phyloP scores from a whole-genome alignment of 2,797 vertebrate species.

The Salarias fasciatus region DNA sequence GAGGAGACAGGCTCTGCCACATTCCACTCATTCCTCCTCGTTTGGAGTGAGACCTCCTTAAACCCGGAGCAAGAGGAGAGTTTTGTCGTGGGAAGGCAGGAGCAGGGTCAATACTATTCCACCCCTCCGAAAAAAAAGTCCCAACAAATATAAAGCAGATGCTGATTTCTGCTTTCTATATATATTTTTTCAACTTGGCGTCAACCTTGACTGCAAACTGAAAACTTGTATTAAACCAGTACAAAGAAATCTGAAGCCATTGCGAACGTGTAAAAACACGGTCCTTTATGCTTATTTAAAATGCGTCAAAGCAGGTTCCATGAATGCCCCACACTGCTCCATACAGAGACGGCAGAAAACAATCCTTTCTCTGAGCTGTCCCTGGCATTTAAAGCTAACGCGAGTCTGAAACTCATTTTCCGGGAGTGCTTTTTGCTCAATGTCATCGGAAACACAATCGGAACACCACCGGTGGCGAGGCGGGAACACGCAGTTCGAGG shows the following conservation, averaged over 20 bases:
- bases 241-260: no score
- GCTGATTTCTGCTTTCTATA: background rate
- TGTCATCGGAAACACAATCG: slow-evolving; percentile 33
- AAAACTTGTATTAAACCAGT: no score
- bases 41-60: slow-evolving; percentile 60
- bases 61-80: slow-evolving; percentile 27
- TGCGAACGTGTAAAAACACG: no score
- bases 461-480: slow-evolving; percentile 38
- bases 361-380: no score
- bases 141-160: background rate
- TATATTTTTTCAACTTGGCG: background rate
- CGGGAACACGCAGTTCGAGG: slow-evolving; percentile 41
- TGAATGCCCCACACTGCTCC: no score
- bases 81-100: background rate
- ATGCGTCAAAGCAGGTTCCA: no score
- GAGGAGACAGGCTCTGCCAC: slow-evolving; percentile 33
- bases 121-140: background rate
- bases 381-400: no score
- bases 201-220: no score
- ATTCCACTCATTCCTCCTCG: slow-evolving; percentile 73
- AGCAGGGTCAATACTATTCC: background rate
- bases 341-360: no score
- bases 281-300: no score
- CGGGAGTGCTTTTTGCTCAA: slow-evolving; percentile 16
- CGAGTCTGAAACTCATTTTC: background rate